These are phyloP conservation scores for Lepidurus couesii DNA, from an alignment of 1,140 invertebrate species.

Conservation along the genomic window DNA sequence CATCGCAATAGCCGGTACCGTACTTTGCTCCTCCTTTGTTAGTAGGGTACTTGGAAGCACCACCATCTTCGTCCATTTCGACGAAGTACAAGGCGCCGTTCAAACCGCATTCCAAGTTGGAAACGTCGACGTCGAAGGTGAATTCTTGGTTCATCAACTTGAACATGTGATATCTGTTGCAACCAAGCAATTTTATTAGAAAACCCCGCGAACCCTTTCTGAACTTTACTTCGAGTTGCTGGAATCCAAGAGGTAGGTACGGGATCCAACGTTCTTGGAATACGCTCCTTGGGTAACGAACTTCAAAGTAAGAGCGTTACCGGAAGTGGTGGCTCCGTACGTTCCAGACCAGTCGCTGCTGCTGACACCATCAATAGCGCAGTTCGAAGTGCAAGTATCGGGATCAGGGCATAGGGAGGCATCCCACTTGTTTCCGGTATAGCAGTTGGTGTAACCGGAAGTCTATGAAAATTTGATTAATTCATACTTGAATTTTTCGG, in stretches of 20 bases:
- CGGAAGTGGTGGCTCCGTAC: constrained; percentile 35
- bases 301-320: constrained; percentile 32
- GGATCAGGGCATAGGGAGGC: too few relatives aligned
- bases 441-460: too few relatives aligned
- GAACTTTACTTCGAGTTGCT: constrained; percentile 30
- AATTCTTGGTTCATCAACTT: constrained; percentile 38
- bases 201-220: too few relatives aligned
- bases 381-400: constrained; percentile 37
- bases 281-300: constrained; percentile 38
- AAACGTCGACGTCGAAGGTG: constrained; percentile 37
- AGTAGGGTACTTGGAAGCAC: constrained; percentile 35
- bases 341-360: constrained; percentile 37
- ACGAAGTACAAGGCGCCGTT: constrained; percentile 39
- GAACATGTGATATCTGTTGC: constrained; percentile 38
- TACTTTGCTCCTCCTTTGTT: constrained; percentile 38
- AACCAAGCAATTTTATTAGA: neutral
- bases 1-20: constrained; percentile 39
- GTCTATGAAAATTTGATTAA: constrained; percentile 23
- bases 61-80: constrained; percentile 39
- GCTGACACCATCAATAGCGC: constrained; percentile 38
- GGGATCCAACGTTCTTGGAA: constrained; percentile 38
- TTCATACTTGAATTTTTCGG: neutral
- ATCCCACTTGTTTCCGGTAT: too few relatives aligned
- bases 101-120: constrained; percentile 36
- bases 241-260: constrained; percentile 38